A percentile compares a stretch with the other conserved stretches of the same genome.
phyloP scores from a whole-genome alignment of 35 echinoderm and acorn worm genomes.

The Heliocidaris erythrogramma region DNA sequence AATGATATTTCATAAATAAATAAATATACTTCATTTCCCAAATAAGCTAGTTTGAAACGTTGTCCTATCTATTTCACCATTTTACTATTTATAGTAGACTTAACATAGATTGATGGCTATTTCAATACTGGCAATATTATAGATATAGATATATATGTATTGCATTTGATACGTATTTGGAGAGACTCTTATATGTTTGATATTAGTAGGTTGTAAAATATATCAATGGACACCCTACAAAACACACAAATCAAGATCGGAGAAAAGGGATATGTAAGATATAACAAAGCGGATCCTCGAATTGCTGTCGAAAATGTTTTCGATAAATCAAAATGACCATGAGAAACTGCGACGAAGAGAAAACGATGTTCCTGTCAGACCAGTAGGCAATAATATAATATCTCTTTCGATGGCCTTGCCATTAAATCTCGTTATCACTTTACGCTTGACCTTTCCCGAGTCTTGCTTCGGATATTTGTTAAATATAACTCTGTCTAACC shows the following conservation, averaged over 20 bases:
- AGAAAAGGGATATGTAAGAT: background rate
- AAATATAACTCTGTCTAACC: background rate
- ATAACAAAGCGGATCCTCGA: background rate
- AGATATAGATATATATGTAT: background rate
- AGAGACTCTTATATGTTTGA: background rate
- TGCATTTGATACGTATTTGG: background rate
- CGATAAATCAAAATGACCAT: constrained; percentile 3
- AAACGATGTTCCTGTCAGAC: background rate
- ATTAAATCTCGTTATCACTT: background rate
- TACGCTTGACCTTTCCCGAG: background rate
- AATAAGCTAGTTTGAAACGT: background rate
- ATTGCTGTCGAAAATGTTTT: constrained; percentile 11
- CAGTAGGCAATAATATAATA: background rate
- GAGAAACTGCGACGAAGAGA: background rate
- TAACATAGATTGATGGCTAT: background rate
- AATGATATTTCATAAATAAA: too few species aligned
- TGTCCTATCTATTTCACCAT: background rate
- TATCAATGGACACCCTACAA: background rate
- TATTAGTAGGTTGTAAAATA: background rate
- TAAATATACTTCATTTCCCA: too few species aligned
- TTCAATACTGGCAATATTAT: background rate
- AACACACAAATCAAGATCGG: background rate
- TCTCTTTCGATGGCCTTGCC: background rate
- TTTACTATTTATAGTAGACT: background rate
- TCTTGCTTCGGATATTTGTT: background rate